These are phyloP conservation scores for Carassius auratus DNA, from an alignment of 2,113 vertebrate species.

Conservation along the genomic window DNA sequence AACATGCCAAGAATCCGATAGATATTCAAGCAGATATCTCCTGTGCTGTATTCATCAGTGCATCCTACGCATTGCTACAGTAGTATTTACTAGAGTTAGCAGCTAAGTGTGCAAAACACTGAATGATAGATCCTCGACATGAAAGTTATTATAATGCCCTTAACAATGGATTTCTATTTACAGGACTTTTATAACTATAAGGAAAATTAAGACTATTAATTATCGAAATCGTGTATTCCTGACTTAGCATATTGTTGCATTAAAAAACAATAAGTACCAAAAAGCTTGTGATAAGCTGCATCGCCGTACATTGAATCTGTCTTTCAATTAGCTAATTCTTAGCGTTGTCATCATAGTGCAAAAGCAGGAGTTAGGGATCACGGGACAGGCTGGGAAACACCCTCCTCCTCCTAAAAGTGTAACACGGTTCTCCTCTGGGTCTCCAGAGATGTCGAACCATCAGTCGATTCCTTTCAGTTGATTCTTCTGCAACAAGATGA, in stretches of 20 bases:
- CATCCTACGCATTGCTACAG: background rate
- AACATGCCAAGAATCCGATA: background rate
- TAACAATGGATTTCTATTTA: conserved; percentile 27
- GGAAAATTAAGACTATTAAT: conserved; percentile 12
- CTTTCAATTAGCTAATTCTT: conserved; percentile 39
- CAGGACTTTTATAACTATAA: conserved; percentile 7
- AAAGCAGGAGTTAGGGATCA: conserved; percentile 70
- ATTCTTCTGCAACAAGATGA: conserved; percentile 75
- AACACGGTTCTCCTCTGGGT: background rate
- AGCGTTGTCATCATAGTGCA: conserved; percentile 72
- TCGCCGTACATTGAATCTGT: conserved; percentile 58
- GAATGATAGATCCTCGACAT: background rate
- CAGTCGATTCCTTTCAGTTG: conserved; percentile 68
- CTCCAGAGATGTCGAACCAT: background rate
- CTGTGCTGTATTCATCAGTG: background rate
- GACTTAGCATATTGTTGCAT: conserved; percentile 4
- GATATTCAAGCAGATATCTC: background rate
- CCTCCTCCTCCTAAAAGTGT: background rate
- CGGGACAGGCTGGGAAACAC: conserved; percentile 50
- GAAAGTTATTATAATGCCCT: conserved; percentile 51
- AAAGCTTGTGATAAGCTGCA: conserved; percentile 46
- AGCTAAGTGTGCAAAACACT: conserved; percentile 59
- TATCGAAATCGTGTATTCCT: conserved; percentile 22
- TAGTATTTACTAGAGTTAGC: conserved; percentile 56
- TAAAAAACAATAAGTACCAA: conserved; percentile 43